Evolutionary conservation across 2,797 vertebrate genomes (phyloP).

Genomic region (Denticeps clupeoides): DNA sequence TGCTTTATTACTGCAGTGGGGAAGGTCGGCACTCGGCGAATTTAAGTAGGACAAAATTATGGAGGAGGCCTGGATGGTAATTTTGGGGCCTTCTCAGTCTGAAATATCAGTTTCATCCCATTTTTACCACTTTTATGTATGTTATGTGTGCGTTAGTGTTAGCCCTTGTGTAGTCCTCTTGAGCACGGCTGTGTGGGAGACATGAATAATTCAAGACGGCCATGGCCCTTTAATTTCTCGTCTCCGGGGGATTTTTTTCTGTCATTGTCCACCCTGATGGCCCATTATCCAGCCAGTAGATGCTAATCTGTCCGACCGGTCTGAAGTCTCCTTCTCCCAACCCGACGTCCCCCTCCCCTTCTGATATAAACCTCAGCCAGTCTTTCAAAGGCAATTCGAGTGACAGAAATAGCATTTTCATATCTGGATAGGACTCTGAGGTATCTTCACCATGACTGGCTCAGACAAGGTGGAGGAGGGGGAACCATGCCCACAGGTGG

Average conservation of each 20-base stretch:
- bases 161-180: constrained; percentile 64
- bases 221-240: constrained; percentile 54
- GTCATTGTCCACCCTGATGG: constrained; percentile 60
- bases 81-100: constrained; percentile 28
- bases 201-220: constrained; percentile 77
- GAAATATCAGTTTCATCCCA: constrained; percentile 47
- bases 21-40: constrained; percentile 59
- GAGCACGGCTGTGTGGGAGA: constrained; percentile 42
- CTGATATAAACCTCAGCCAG: constrained; percentile 66
- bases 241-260: constrained; percentile 51
- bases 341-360: background rate
- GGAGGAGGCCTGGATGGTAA: constrained; percentile 36
- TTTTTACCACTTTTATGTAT: constrained; percentile 63
- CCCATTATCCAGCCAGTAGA: constrained; percentile 65
- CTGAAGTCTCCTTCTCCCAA: constrained; percentile 17
- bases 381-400: constrained; percentile 62
- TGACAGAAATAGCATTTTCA: constrained; percentile 66
- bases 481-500: too few species aligned
- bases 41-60: constrained; percentile 52
- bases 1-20: constrained; percentile 57
- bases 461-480: background rate
- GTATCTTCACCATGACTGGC: constrained; percentile 37
- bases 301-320: constrained; percentile 60
- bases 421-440: constrained; percentile 58
- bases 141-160: constrained; percentile 65